These are phyloP conservation scores for Hyperoodon ampullatus DNA, from an alignment of 2,113 vertebrate genomes.

Conservation along the genomic window DNA sequence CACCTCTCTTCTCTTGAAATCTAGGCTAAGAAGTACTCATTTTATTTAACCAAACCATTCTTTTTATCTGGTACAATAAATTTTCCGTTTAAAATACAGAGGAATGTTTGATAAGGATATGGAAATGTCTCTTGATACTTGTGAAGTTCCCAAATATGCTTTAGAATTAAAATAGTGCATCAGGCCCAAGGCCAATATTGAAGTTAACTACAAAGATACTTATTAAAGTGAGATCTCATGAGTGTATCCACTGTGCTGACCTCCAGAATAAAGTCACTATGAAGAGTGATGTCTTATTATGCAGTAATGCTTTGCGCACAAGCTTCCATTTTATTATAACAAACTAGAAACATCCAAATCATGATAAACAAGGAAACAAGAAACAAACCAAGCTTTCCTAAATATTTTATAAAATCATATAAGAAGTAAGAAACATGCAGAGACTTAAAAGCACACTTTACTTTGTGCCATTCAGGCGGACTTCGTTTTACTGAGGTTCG, in stretches of 20 bases:
- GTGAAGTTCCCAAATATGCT: neutral
- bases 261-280: neutral
- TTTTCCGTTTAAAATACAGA: conserved; percentile 26
- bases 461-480: neutral
- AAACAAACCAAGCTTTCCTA: neutral
- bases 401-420: conserved; percentile 12
- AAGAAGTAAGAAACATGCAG: neutral
- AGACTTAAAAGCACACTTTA: neutral
- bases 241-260: neutral
- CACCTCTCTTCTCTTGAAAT: neutral
- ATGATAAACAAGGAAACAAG: neutral
- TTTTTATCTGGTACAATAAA: neutral
- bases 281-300: neutral
- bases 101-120: neutral
- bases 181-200: neutral
- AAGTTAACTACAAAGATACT: neutral
- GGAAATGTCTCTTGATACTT: conserved; percentile 7
- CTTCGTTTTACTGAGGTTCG: neutral
- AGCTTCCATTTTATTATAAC: neutral
- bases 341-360: neutral
- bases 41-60: conserved; percentile 16
- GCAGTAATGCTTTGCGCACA: neutral
- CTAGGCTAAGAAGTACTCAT: neutral
- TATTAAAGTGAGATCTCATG: neutral
- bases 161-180: conserved; percentile 32